These are phyloP conservation scores for Aradophagus sp. DNA, from an alignment of 1,140 invertebrate species.

Conservation along the genomic window DNA sequence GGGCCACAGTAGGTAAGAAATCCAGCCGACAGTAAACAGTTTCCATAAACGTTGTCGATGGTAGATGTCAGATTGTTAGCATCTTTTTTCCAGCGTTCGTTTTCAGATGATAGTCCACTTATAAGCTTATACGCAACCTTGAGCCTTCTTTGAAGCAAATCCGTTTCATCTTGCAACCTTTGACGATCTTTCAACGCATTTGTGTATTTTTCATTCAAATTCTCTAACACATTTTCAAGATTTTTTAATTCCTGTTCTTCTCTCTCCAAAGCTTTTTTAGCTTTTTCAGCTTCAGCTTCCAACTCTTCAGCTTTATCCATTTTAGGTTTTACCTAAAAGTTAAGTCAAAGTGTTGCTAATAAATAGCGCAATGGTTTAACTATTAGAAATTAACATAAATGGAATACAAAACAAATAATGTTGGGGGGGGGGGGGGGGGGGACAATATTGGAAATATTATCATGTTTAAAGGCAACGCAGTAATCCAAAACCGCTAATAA, in stretches of 20 bases:
- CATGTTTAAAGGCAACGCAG: slow-evolving; percentile 88
- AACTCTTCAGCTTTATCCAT: slow-evolving; percentile 86
- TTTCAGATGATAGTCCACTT: slow-evolving; percentile 86
- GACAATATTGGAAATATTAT: too few species aligned
- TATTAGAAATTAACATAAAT: too few species aligned
- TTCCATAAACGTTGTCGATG: slow-evolving; percentile 77
- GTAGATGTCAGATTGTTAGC: slow-evolving; percentile 78
- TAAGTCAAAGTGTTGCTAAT: neutral
- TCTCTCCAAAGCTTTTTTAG: slow-evolving; percentile 82
- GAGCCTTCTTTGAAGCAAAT: slow-evolving; percentile 86
- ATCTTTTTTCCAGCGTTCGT: slow-evolving; percentile 84
- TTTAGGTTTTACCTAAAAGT: slow-evolving; percentile 83
- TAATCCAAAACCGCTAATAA: slow-evolving; percentile 90
- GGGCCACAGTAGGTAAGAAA: slow-evolving; percentile 91
- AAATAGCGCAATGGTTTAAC: neutral
- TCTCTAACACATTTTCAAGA: slow-evolving; percentile 81
- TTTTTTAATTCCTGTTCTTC: slow-evolving; percentile 84
- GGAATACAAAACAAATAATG: too few species aligned
- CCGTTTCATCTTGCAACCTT: slow-evolving; percentile 88
- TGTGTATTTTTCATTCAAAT: slow-evolving; percentile 84
- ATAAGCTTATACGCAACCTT: slow-evolving; percentile 91
- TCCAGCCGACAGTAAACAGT: slow-evolving; percentile 85
- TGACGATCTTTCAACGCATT: slow-evolving; percentile 83
- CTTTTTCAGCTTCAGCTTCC: slow-evolving; percentile 79
- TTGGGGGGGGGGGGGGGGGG: too few species aligned